Evolutionary conservation across 2,888 invertebrate genomes (phyloP).

Genomic region (Caenorhabditis angaria): DNA sequence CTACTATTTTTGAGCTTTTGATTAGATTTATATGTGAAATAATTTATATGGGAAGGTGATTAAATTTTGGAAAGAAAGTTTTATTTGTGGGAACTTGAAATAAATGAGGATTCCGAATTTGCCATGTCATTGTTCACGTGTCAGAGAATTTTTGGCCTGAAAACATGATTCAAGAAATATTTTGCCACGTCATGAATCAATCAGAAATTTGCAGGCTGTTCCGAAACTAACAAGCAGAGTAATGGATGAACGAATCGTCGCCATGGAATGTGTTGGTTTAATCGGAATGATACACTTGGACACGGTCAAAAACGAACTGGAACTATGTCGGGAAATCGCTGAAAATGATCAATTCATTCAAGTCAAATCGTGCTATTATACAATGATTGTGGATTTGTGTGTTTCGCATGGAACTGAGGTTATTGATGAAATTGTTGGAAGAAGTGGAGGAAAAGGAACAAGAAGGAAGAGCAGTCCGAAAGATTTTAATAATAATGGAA

Average conservation of each 20-base stretch:
- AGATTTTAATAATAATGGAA: neutral
- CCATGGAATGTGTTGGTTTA: slow-evolving; percentile 25
- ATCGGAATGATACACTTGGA: slow-evolving; percentile 15
- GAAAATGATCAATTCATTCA: neutral
- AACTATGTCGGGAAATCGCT: neutral
- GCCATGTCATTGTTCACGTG: too few species aligned
- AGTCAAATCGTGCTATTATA: neutral
- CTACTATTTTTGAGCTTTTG: too few species aligned
- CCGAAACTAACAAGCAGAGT: neutral
- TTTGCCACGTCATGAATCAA: too few species aligned
- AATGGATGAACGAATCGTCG: slow-evolving; percentile 8
- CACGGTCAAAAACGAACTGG: neutral
- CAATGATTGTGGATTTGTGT: slow-evolving; percentile 10
- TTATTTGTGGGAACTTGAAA: too few species aligned
- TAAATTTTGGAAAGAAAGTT: too few species aligned
- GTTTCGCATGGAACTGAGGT: neutral
- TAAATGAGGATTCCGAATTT: too few species aligned
- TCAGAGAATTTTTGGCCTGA: too few species aligned
- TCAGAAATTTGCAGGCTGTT: neutral
- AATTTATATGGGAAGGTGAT: too few species aligned
- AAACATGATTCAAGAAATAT: too few species aligned
- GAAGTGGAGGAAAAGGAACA: neutral
- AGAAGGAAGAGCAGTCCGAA: neutral
- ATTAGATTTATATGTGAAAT: too few species aligned
- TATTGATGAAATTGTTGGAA: slow-evolving; percentile 1